Evolutionary conservation across 2,888 invertebrate genomes (phyloP), one percentile per base, ranked within the genome.

Genomic region (Diarsia mendica): DNA sequence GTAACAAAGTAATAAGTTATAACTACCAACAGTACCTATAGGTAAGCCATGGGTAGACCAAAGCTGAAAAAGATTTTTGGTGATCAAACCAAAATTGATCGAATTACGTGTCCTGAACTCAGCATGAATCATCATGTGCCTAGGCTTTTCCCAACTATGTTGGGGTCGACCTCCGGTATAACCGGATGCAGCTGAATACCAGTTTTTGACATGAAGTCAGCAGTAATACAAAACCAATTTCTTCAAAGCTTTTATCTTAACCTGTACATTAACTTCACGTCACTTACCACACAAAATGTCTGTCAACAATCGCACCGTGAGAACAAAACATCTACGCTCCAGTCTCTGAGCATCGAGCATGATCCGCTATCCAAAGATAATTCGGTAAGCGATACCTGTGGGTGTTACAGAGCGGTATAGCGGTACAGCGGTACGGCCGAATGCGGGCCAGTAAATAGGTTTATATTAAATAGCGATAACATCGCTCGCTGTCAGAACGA

Each of bases 401-500:
- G 80, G 80, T 85, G 79, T 85, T 61, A 58, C 80, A 33, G 51
- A 80, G 70, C 68, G 61, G 64, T 84, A 79, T 74, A 80, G 78
- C 71, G 64, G 74, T 76, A 76, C 48, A 65, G 81, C 72, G 71
- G 75, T 85, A 71, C 84, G 78, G 58, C 72, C 69, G 79, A 80
- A 89, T 85, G 87, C 88, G 85, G 86, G 86, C 88, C 85, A 83
- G 80, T 87, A 87, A 91, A 93, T 92, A 92, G 90, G 91, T 91
- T 92, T 91, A 91, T 91, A 91, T 93, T 91, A 91, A 90, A 91
- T 82, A 84, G 87, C 88, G 94, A 94, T 95, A 94, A 91, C 90
- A 94, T 94, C 95, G 80, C 87, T 88, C 89, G 87, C 92, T 93
- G 93, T 94, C 94, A 91, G 92, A 91, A 87, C 91, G 92, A 92